Base-by-base conservation (phyloP, 2,888 invertebrate genomes). In the Entomobrya proxima region DNA sequence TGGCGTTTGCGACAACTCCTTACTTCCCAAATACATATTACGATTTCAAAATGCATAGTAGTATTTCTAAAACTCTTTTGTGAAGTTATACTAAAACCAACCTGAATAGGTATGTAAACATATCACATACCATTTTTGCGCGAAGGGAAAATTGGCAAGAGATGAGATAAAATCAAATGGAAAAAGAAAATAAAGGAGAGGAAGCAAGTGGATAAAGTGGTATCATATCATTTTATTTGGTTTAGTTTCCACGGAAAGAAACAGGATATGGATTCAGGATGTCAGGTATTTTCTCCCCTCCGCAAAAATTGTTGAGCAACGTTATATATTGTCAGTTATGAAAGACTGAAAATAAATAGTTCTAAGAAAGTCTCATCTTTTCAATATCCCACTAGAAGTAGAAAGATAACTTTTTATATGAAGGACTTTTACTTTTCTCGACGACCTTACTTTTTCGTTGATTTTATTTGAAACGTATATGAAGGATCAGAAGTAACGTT, bases 241-340 rank as follows among this genome's bases (percentile, higher is more conserved):
- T 69, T 80, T 69, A n/a, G 40, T 40, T 40, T 64, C 72, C 69
- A 80, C 72, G 72, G 55, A n/a, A n/a, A 72, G 55, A 80, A 80
- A 55, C 80, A 52, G 80, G 80, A 80, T 69, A 72, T 80, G 58
- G 55, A 37, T 52, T 80, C 72, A 80, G 72, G 80, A 72, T 72
- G 58, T 55, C 21, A 75, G 21, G 52, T 52, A 27, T 44, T 72
- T 27, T 72, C 30, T 58, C 58, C 18, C 69, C 40, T 27, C 40
- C 21, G 24, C 27, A 9, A 27, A 21, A 32, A 21, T 64, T 78
- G 32, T 77, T 58, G 64, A 76, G 76, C 44, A 76, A 64, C 64
- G 21, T 18, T 5, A 47, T 32, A 64, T 18, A 77, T 50, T 6
- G 37, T 37, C 9, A 64, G n/a, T 35, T n/a, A 67, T 32, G 32